phyloP scores from a whole-genome alignment of 2,888 invertebrate species.

The Pseudanteris insignis region DNA sequence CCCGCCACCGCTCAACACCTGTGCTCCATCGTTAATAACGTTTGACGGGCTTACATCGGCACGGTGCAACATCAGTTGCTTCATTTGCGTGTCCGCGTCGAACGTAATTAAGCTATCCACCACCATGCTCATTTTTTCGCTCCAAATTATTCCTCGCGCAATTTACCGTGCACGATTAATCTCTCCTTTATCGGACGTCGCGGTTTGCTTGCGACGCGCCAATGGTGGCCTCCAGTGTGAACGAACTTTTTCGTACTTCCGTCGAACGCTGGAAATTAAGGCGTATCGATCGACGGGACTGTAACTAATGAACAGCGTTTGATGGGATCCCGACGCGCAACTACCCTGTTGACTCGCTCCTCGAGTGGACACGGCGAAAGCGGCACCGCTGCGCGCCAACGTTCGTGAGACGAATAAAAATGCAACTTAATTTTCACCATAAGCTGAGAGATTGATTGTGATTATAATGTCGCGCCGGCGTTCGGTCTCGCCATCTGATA shows the following conservation, averaged over 20 bases:
- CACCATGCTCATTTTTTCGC: no score
- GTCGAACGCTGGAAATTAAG: conserved; percentile 5
- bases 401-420: not conserved
- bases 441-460: not conserved
- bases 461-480: not conserved
- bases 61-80: conserved; percentile 1
- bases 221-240: conserved; percentile 30
- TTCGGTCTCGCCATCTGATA: not conserved
- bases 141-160: conserved; percentile 6
- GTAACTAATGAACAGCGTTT: conserved; percentile 25
- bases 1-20: no score
- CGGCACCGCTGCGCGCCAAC: no score
- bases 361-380: no score
- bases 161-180: conserved; percentile 19
- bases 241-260: conserved; percentile 23
- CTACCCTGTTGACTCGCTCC: no score
- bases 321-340: not conserved
- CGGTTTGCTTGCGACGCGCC: conserved; percentile 19
- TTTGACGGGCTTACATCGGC: no score
- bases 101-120: no score
- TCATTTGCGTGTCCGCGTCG: no score
- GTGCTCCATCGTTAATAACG: no score
- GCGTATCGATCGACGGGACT: conserved; percentile 22
- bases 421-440: no score
- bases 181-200: conserved; percentile 26